phyloP scores from a whole-genome alignment of 2,113 vertebrate genomes.

The Gadus macrocephalus region DNA sequence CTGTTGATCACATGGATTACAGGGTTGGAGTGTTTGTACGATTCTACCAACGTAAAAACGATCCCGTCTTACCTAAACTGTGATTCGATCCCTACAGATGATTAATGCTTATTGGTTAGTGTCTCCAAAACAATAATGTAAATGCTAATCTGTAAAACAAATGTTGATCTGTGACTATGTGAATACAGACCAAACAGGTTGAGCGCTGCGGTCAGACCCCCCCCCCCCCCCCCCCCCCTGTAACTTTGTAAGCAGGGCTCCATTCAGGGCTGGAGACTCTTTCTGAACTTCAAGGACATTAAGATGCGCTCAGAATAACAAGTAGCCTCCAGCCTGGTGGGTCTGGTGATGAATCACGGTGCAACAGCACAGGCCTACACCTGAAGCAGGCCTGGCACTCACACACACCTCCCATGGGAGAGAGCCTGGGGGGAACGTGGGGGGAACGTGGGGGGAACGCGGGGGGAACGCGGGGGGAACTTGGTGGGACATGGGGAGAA shows the following conservation, averaged over 20 bases:
- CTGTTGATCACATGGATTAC: too few species aligned
- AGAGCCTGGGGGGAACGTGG: slow-evolving; percentile 41
- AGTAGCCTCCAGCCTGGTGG: slow-evolving; percentile 57
- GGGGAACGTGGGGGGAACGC: slow-evolving; percentile 25
- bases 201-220: slow-evolving; percentile 24
- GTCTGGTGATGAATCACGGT: slow-evolving; percentile 47
- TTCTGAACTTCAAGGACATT: slow-evolving; percentile 65
- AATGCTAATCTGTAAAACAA: background rate
- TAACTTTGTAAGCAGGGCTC: slow-evolving; percentile 48
- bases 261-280: slow-evolving; percentile 50
- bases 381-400: slow-evolving; percentile 24
- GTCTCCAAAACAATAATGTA: too few species aligned
- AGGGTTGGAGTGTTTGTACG: too few species aligned
- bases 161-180: slow-evolving; percentile 7
- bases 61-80: too few species aligned
- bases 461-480: slow-evolving; percentile 17
- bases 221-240: slow-evolving; percentile 41
- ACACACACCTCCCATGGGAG: slow-evolving; percentile 37
- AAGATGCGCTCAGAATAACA: slow-evolving; percentile 77
- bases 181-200: slow-evolving; percentile 1
- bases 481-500: too few species aligned
- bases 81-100: too few species aligned
- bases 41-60: too few species aligned
- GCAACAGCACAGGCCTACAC: slow-evolving; percentile 25
- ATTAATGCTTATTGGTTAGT: too few species aligned